Evolutionary conservation across 2,888 invertebrate species (phyloP).

Genomic region (Ophioninae sp.): DNA sequence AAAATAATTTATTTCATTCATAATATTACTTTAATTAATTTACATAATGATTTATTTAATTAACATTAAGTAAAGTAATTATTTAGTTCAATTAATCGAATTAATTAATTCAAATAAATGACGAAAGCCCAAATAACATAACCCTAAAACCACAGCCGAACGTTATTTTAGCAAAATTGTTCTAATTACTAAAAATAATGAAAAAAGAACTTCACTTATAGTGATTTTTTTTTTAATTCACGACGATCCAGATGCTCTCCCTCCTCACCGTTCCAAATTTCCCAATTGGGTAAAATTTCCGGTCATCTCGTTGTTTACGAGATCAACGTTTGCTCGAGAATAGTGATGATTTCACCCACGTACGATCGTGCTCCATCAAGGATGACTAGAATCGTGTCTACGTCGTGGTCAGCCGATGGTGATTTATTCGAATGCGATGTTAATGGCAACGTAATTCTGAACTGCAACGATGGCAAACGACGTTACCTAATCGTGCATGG

Average conservation of each 20-base stretch:
- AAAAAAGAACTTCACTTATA: neutral
- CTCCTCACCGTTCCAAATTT: conserved; percentile 65
- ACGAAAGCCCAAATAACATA: neutral
- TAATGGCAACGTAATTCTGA: conserved; percentile 66
- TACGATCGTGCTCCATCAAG: conserved; percentile 32
- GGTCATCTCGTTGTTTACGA: conserved; percentile 69
- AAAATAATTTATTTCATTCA: no score
- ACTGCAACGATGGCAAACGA: conserved; percentile 68
- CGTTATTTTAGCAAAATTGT: no score
- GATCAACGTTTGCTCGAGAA: conserved; percentile 71
- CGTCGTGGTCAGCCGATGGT: conserved; percentile 71
- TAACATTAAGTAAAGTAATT: no score
- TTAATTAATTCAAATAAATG: neutral
- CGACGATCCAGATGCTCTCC: conserved; percentile 67
- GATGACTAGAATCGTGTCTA: conserved; percentile 59
- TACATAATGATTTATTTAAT: no score
- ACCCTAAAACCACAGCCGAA: neutral
- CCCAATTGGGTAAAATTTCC: conserved; percentile 63
- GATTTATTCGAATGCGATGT: conserved; percentile 70
- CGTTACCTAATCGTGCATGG: conserved; percentile 61
- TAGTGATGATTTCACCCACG: conserved; percentile 66
- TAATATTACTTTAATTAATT: no score
- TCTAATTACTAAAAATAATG: no score
- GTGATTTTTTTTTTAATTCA: neutral
- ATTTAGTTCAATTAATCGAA: conserved; percentile 35